These are phyloP conservation scores for Nothoprocta pentlandii DNA, from an alignment of 2,113 vertebrate species.

Conservation along the genomic window DNA sequence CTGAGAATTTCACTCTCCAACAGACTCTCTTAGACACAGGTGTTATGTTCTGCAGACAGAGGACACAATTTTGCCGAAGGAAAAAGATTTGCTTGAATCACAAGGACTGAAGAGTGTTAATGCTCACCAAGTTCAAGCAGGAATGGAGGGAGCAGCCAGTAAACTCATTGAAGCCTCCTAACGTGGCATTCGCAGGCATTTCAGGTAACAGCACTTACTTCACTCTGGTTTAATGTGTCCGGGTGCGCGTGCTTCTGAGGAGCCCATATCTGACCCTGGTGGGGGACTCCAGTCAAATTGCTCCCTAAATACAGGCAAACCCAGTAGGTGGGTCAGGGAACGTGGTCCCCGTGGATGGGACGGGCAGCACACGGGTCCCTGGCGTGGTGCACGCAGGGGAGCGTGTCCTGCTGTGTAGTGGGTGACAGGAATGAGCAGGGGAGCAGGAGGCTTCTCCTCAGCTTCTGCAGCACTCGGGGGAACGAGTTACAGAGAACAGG, in stretches of 20 bases:
- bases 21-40: neutral
- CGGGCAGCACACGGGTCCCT: fast-evolving
- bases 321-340: neutral
- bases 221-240: neutral
- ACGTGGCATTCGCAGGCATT: neutral
- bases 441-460: neutral
- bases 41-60: neutral
- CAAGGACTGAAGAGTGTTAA: neutral
- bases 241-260: neutral
- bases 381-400: fast-evolving
- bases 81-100: neutral
- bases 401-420: fast-evolving
- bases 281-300: neutral
- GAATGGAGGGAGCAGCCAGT: neutral
- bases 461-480: neutral
- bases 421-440: neutral
- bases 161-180: neutral
- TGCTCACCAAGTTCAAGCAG: fast-evolving
- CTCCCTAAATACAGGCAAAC: neutral
- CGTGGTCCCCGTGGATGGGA: fast-evolving
- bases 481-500: neutral
- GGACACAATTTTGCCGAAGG: neutral
- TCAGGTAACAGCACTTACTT: neutral
- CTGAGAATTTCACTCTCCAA: neutral
- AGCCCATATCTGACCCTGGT: too few species aligned